Percentiles rank a stretch among this genome's conserved stretches.
Evolutionary conservation across 2,113 vertebrate species (phyloP).

Genomic region (Rhinichthys klamathensis): DNA sequence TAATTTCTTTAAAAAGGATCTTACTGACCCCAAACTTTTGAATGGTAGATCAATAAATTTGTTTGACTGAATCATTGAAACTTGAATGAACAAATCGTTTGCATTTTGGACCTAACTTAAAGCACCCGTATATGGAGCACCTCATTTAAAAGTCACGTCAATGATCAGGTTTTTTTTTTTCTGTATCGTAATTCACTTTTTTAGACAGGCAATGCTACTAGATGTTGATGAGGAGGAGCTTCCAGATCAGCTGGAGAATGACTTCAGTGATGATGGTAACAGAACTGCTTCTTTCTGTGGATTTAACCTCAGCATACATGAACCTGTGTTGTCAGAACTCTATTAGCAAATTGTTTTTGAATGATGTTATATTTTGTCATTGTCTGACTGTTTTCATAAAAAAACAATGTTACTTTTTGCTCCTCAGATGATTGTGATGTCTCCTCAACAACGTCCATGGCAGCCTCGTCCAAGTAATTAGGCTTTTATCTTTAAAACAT

Average conservation of each 20-base stretch:
- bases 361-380: background rate
- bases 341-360: background rate
- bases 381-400: constrained; percentile 57
- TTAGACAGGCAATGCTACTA: background rate
- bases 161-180: background rate
- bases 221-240: constrained; percentile 80
- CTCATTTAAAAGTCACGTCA: background rate
- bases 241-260: constrained; percentile 79
- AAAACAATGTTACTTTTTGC: constrained; percentile 34
- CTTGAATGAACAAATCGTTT: background rate
- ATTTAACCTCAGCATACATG: background rate
- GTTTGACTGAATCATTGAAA: background rate
- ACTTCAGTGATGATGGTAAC: constrained; percentile 70
- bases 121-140: background rate
- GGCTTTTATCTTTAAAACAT: constrained; percentile 15
- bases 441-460: constrained; percentile 64
- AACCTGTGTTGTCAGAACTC: background rate
- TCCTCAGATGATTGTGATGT: constrained; percentile 62
- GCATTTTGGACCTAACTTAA: background rate
- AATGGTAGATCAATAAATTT: background rate
- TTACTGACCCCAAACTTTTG: too few species aligned
- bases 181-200: background rate
- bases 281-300: constrained; percentile 1
- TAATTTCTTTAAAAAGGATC: background rate
- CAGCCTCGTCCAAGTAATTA: constrained; percentile 76